These are phyloP conservation scores for Edolisoma coerulescens DNA, from an alignment of 2,113 vertebrate species.

Conservation along the genomic window DNA sequence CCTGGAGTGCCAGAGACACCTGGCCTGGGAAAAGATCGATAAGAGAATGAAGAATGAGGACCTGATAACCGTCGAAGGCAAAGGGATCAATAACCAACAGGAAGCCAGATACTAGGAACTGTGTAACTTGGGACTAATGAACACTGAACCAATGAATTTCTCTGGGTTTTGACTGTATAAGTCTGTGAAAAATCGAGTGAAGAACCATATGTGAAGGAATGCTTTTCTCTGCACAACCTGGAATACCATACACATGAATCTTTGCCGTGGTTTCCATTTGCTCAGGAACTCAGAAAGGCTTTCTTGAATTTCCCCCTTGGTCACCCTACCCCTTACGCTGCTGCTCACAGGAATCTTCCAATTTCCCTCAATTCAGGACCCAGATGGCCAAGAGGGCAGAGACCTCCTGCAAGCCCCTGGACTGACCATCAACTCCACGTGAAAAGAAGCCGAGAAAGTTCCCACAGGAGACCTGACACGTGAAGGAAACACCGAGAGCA, in stretches of 20 bases:
- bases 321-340: background rate
- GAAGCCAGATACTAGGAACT: too few species aligned
- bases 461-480: background rate
- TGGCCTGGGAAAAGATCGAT: background rate
- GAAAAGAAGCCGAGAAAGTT: background rate
- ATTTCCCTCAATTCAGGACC: background rate
- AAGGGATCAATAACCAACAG: background rate
- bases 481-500: background rate
- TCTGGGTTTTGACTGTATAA: background rate
- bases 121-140: too few species aligned
- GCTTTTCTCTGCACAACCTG: background rate
- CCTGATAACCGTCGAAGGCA: rapidly evolving
- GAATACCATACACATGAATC: background rate
- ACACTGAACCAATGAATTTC: background rate
- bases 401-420: background rate
- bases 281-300: background rate
- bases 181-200: background rate
- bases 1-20: background rate
- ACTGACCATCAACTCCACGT: background rate
- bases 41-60: background rate
- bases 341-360: background rate
- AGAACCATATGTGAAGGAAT: background rate
- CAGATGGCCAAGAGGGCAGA: background rate
- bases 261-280: background rate
- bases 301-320: background rate